Base-by-base conservation (phyloP, 2,797 vertebrate species). In the Aldrovandia affinis region DNA sequence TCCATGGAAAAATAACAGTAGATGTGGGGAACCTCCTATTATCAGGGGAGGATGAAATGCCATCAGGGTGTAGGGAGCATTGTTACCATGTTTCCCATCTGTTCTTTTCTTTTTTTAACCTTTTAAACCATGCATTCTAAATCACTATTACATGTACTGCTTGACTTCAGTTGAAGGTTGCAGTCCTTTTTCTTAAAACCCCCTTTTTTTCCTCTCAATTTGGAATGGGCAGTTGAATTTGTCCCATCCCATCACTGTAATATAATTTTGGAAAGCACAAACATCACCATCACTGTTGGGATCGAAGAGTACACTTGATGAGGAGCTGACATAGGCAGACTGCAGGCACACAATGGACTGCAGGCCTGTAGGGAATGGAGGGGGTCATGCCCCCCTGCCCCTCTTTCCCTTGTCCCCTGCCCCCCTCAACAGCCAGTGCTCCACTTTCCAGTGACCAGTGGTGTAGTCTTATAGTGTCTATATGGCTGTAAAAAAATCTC, bases 61-160 rank as follows among this genome's bases (percentile, higher is more conserved):
- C 68, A 73, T 39, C 68, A 22, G 68, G 68, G 68, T 42, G 68
- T 73, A 18, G 68, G 36, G 33, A 73, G 20, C 68, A 7, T 42
- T 10, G 68, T 70, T 36, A 70, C 10, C 65, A 70, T 20, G 18
- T 73, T 73, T 73, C 68, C 68, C 68, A 73, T 42, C 6, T 6
- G 36, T 42, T 25, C 18, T 73, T 73, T 73, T 42, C 68, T 39
- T 36, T 18, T 33, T 73, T 73, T 42, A 73, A 73, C 68, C 68
- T 73, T 73, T 73, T 73, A 73, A 73, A 73, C 36, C 68, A 8
- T 73, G 68, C 68, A 39, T 42, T 73, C 68, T 33, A 42, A 39
- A 73, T 73, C 33, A 73, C 68, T 39, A 18, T 42, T 4, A 3
- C 68, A 70, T 15, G 15, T 50, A 39, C 33, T 36, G 18, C 30